phyloP scores from a whole-genome alignment of 2,113 vertebrate genomes.

The Mola mola region DNA sequence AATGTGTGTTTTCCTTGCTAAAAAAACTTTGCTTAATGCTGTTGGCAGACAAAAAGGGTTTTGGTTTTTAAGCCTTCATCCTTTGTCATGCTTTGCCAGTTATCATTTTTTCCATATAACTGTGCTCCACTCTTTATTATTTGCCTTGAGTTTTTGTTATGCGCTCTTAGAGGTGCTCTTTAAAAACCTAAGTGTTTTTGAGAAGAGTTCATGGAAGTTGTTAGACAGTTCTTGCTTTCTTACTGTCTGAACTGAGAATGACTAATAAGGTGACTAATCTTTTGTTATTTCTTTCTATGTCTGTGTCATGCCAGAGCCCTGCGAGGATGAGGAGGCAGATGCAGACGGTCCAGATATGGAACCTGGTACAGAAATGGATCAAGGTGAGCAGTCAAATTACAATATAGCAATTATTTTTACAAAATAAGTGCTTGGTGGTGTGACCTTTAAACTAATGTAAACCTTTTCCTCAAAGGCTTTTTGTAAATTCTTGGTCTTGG shows the following conservation, averaged over 20 bases:
- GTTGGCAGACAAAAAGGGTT: background rate
- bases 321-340: conserved; percentile 87
- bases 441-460: no score
- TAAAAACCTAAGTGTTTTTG: background rate
- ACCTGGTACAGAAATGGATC: conserved; percentile 90
- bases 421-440: background rate
- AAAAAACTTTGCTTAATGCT: conserved; percentile 4
- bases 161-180: conserved; percentile 3
- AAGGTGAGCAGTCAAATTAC: conserved; percentile 79
- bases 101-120: background rate
- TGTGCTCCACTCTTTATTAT: no score
- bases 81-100: conserved; percentile 5
- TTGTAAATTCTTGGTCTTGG: no score
- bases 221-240: conserved; percentile 1
- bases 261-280: conserved; percentile 12
- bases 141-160: conserved; percentile 21
- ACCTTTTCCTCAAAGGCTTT: background rate
- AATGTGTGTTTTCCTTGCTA: conserved; percentile 10
- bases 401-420: background rate
- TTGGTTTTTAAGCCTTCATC: conserved; percentile 14
- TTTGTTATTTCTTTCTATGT: conserved; percentile 22
- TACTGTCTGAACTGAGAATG: conserved; percentile 5
- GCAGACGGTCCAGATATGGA: conserved; percentile 88
- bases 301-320: conserved; percentile 79
- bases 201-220: conserved; percentile 19